Evolutionary conservation across 2,797 vertebrate species (phyloP), one percentile per base, ranked within the genome.

Genomic region (Telmatherina bonti): DNA sequence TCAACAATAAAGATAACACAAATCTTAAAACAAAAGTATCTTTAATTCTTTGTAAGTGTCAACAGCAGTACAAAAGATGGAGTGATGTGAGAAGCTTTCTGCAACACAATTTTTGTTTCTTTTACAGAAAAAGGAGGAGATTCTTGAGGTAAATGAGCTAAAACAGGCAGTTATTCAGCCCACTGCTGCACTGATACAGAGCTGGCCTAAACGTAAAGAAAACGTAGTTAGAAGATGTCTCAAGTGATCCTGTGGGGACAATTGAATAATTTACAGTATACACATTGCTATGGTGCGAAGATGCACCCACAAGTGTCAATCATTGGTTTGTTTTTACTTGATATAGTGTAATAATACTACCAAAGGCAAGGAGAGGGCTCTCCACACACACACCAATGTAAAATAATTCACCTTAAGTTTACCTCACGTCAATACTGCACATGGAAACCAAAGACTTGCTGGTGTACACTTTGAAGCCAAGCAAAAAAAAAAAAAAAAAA

Each of bases 51-150:
- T 96, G 95, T 98, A 97, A 97, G 97, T 99, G 98, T 99, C 96
- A 97, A 99, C 97, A 99, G 96, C 97, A 99, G 98, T 99, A 99
- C 97, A 99, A 99, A 99, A 99, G 96, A 99, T 99, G 97, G 97
- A 99, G 97, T 98, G 97, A 98, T 97, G 96, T 96, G 96, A 96
- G 95, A 97, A 95, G 94, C 85, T 91, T 92, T 94, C 88, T 92
- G 91, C 91, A 90, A 91, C 85, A 93, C 91, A 91, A 91, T 90
- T 88, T 92, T 85, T 89, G 86, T 91, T 80, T 91, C 75, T 89
- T 91, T 96, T 96, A 96, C 90, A 96, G 96, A 96, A 96, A 45
- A 96, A 95, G 96, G 95, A 97, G 95, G 96, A 97, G 95, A 96
- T 95, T 98, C 95, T 98, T 99, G 97, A 99, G 98, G 97, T 99